Evolutionary conservation across 2,113 vertebrate species (phyloP).

Genomic region (Dolichallabes microphthalmus): DNA sequence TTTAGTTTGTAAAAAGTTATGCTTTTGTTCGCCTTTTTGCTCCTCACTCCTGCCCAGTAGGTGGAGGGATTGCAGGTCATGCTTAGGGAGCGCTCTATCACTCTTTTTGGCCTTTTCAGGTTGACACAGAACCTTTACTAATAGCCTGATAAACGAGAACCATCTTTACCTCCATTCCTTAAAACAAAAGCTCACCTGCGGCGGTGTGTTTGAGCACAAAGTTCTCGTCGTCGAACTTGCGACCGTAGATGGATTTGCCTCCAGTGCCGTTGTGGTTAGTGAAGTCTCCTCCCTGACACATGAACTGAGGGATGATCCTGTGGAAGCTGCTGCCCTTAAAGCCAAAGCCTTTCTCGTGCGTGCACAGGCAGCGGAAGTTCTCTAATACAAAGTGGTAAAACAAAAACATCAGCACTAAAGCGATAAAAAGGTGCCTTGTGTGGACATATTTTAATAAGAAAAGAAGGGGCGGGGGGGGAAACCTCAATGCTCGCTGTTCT

Average conservation of each 20-base stretch:
- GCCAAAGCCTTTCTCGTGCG: constrained; percentile 94
- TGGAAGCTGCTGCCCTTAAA: constrained; percentile 97
- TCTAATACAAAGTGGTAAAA: constrained; percentile 63
- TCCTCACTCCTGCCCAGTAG: too few species aligned
- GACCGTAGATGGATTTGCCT: constrained; percentile 94
- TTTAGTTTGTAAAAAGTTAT: too few species aligned
- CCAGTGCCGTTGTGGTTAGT: constrained; percentile 97
- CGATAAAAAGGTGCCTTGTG: background rate
- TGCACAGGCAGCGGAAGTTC: constrained; percentile 95
- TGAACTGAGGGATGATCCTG: constrained; percentile 95
- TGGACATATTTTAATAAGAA: background rate
- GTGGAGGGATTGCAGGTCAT: too few species aligned
- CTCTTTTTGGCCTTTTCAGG: too few species aligned
- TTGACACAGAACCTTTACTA: background rate
- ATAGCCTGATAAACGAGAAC: background rate
- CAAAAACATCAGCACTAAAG: background rate
- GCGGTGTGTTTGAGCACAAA: constrained; percentile 95
- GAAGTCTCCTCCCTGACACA: constrained; percentile 97
- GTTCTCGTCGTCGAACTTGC: constrained; percentile 97
- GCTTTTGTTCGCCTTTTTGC: too few species aligned
- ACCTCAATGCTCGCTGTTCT: too few species aligned
- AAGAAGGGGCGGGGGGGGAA: too few species aligned
- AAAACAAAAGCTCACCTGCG: constrained; percentile 75
- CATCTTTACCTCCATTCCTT: background rate
- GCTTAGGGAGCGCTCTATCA: too few species aligned